Conservation (phyloP, 1,140 invertebrate species). For the Acarapis woodi region DNA sequence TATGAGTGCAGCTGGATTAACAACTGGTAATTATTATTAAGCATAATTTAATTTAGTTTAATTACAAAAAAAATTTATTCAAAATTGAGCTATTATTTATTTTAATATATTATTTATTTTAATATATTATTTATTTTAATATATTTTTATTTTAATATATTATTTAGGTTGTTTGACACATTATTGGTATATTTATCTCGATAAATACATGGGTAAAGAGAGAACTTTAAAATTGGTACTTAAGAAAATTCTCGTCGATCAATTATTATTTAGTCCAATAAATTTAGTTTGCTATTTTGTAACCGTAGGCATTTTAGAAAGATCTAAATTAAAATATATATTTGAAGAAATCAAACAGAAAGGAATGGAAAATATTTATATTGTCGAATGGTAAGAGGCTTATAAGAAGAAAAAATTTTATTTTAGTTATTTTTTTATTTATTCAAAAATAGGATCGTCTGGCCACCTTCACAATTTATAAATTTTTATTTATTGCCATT, state of each 20-base stretch:
- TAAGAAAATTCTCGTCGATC: conserved; percentile 62
- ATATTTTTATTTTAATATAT: no score
- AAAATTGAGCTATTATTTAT: no score
- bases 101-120: no score
- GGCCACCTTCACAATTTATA: conserved; percentile 45
- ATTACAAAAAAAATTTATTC: no score
- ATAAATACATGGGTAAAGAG: conserved; percentile 26
- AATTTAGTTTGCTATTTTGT: conserved; percentile 9
- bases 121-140: no score
- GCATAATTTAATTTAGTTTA: no score
- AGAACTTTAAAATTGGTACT: conserved; percentile 34
- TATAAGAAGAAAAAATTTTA: no score
- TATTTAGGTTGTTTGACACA: no score
- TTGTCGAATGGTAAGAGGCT: conserved; percentile 46
- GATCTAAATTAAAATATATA: conserved; percentile 8
- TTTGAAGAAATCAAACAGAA: conserved; percentile 26
- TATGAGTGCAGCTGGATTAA: conserved; percentile 44
- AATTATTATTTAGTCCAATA: conserved; percentile 55
- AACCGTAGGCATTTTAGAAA: conserved; percentile 8
- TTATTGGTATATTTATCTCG: conserved; percentile 32
- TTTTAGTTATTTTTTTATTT: no score
- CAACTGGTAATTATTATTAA: no score
- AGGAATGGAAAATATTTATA: conserved; percentile 36
- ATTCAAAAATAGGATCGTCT: no score
- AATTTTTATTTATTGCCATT: conserved; percentile 67